Evolutionary conservation across 2,797 vertebrate genomes (phyloP).

Genomic region (Pteronotus mesoamericanus): DNA sequence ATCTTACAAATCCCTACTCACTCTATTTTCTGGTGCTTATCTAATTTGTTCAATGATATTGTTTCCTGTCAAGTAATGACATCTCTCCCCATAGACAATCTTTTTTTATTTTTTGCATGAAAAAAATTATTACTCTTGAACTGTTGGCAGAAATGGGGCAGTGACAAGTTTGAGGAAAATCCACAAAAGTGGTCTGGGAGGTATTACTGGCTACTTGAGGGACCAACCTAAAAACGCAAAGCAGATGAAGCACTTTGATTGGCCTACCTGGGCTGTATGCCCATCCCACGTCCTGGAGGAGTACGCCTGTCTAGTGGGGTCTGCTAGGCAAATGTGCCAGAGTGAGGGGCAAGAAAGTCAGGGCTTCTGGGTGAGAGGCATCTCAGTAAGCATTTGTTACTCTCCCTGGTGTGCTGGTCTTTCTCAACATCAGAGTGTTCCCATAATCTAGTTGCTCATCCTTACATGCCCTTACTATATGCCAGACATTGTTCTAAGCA

Average conservation of each 20-base stretch:
- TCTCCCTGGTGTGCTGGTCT: neutral
- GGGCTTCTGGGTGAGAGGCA: neutral
- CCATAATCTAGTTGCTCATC: neutral
- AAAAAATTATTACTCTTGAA: neutral
- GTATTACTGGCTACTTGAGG: neutral
- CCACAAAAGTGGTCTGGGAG: neutral
- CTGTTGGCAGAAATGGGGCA: neutral
- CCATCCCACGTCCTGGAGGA: neutral
- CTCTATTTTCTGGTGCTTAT: neutral
- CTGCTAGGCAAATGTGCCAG: neutral
- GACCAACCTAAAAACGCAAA: neutral
- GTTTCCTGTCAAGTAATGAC: neutral
- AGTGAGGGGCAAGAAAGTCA: neutral
- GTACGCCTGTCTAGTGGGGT: neutral
- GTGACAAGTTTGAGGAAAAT: neutral
- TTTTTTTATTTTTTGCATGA: neutral
- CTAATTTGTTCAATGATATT: neutral
- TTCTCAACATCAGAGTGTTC: neutral
- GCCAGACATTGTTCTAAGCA: neutral
- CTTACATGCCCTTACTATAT: neutral
- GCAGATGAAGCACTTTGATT: neutral
- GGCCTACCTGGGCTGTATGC: rapidly evolving
- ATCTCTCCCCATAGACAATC: neutral
- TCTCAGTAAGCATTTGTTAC: neutral
- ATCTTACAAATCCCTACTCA: neutral